Evolutionary conservation across 1,140 invertebrate genomes (phyloP).

Genomic region (Subanguina moxae): DNA sequence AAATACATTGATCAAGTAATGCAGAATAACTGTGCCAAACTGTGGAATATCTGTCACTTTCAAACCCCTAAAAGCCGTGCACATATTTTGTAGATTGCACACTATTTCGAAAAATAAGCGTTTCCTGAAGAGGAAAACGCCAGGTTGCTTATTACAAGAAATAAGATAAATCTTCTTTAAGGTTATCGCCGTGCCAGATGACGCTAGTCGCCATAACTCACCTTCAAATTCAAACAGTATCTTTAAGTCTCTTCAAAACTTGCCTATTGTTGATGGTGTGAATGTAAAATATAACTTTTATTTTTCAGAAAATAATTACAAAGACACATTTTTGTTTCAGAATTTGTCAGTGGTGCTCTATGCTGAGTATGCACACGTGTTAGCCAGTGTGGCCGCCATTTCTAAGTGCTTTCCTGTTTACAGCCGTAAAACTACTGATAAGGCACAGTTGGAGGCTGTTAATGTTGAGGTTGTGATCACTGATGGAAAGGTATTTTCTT

Average conservation of each 20-base stretch:
- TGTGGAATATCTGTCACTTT: too few species aligned
- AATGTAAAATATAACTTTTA: slow-evolving; percentile 30
- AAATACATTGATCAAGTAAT: too few species aligned
- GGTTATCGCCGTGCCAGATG: slow-evolving; percentile 48
- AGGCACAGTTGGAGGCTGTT: slow-evolving; percentile 19
- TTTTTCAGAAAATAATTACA: background rate
- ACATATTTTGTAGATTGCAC: too few species aligned
- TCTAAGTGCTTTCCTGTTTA: slow-evolving; percentile 49
- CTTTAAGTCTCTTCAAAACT: slow-evolving; percentile 39
- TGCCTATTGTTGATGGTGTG: slow-evolving; percentile 20
- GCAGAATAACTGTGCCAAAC: too few species aligned
- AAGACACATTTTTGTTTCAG: slow-evolving; percentile 12
- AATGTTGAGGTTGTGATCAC: slow-evolving; percentile 46
- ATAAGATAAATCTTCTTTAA: slow-evolving; percentile 17
- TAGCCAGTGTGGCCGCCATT: slow-evolving; percentile 42
- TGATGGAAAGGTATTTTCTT: slow-evolving; percentile 37
- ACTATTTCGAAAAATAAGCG: too few species aligned
- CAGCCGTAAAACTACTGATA: slow-evolving; percentile 41
- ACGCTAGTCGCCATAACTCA: slow-evolving; percentile 42
- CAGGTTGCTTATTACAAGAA: too few species aligned
- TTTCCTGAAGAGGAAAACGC: too few species aligned
- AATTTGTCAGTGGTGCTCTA: slow-evolving; percentile 45
- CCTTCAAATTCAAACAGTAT: slow-evolving; percentile 43
- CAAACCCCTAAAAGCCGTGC: too few species aligned
- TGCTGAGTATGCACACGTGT: slow-evolving; percentile 41